Conservation (phyloP, 2,888 invertebrate species). For the Polyommatus iphigenia region DNA sequence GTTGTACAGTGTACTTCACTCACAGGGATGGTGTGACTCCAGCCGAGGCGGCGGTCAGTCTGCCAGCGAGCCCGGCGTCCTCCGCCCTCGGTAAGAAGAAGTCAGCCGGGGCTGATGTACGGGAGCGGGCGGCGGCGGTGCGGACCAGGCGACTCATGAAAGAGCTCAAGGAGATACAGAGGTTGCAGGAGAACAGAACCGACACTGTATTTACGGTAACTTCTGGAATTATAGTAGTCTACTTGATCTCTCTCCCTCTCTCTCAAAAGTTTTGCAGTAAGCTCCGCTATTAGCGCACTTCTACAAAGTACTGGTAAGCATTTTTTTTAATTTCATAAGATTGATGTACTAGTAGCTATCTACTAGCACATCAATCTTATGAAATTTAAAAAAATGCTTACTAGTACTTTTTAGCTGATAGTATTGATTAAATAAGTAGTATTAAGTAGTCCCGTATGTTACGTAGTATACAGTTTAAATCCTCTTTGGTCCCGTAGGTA, state of each 20-base stretch:
- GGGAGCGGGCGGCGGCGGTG: conserved; percentile 75
- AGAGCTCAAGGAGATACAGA: conserved; percentile 89
- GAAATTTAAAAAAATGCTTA: too few relatives aligned
- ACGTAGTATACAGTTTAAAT: too few relatives aligned
- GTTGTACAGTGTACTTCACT: conserved; percentile 36
- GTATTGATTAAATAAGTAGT: too few relatives aligned
- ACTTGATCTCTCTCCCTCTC: background rate
- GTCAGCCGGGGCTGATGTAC: conserved; percentile 62
- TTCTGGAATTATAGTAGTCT: background rate
- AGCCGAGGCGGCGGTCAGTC: conserved; percentile 70
- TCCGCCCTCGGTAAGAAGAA: conserved; percentile 72
- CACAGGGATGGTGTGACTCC: conserved; percentile 75
- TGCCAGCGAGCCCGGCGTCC: conserved; percentile 74
- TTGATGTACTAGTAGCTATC: too few relatives aligned
- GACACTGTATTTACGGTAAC: conserved; percentile 87
- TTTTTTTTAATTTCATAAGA: too few relatives aligned
- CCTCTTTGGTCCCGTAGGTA: too few relatives aligned
- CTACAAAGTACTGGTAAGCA: too few relatives aligned
- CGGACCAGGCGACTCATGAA: conserved; percentile 92
- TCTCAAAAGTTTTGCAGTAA: too few relatives aligned
- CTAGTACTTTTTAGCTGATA: too few relatives aligned
- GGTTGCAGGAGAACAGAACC: conserved; percentile 83
- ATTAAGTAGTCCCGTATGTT: too few relatives aligned
- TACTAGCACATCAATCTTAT: too few relatives aligned
- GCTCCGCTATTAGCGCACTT: too few relatives aligned